Evolutionary conservation across 30 jellyfish, hydroid and myxozoan genomes (phyloP).

Genomic region (Catostylus mosaicus): DNA sequence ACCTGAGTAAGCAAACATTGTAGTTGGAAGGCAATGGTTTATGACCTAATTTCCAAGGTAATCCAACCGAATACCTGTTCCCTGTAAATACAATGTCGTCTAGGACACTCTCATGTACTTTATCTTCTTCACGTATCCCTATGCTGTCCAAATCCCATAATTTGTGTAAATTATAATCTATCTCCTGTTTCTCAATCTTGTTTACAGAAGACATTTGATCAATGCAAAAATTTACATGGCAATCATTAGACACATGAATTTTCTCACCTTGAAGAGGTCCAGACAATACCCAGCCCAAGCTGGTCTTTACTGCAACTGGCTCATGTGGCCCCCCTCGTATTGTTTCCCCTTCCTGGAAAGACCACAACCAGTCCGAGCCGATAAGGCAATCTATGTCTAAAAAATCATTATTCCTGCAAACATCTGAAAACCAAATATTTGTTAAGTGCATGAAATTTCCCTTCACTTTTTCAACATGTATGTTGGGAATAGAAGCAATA

Average conservation of each 20-base stretch:
- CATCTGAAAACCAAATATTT: slow-evolving; percentile 37
- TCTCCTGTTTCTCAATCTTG: not conserved
- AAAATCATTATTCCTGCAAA: slow-evolving; percentile 8
- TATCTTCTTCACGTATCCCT: slow-evolving; percentile 51
- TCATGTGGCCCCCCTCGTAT: slow-evolving; percentile 67
- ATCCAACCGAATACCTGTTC: slow-evolving; percentile 47
- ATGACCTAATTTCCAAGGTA: slow-evolving; percentile 78
- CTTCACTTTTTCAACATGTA: slow-evolving; percentile 23
- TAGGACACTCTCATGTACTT: slow-evolving; percentile 42
- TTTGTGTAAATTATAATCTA: slow-evolving; percentile 13
- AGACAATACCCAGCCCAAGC: slow-evolving; percentile 51
- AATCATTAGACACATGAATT: slow-evolving; percentile 9
- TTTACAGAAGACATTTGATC: not conserved
- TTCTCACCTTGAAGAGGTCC: slow-evolving; percentile 60
- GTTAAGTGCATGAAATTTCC: slow-evolving; percentile 6
- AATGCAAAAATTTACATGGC: slow-evolving; percentile 30
- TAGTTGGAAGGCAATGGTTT: slow-evolving; percentile 58
- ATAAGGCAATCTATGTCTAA: slow-evolving; percentile 30
- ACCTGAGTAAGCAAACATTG: slow-evolving; percentile 3
- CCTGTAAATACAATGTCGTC: slow-evolving; percentile 55
- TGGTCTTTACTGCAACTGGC: slow-evolving; percentile 51
- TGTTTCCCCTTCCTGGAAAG: slow-evolving; percentile 47
- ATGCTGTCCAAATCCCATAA: slow-evolving; percentile 61
- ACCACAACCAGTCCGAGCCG: slow-evolving; percentile 46
- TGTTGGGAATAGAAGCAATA: slow-evolving; percentile 16